Evolutionary conservation across 2,888 invertebrate species (phyloP), one percentile per base, ranked within the genome.

Genomic region (Dorcus hopei): DNA sequence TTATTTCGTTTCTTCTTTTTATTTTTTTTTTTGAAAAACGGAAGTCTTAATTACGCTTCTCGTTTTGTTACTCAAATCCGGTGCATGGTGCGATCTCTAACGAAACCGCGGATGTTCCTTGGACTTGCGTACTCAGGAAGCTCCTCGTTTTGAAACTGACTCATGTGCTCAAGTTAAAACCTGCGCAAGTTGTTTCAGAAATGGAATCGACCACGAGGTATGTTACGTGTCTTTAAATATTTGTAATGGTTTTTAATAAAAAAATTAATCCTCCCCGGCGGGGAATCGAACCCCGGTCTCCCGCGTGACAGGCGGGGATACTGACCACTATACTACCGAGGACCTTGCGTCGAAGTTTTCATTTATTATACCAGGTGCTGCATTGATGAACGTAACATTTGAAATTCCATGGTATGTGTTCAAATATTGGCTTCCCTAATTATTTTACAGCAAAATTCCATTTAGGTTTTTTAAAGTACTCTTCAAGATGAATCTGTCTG

Each of bases 281-380:
- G 61, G 64, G 64, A 66, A 66, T 64, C 65, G 65, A 65, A 65
- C 62, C 65, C 62, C 59, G 61, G 62, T 61, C 59, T 64, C 61
- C 61, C 62, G 62, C 61, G 60, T 64, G 62, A 64, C 64, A 64
- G 60, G 61, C 60, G 60, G 62, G 60, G 57, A 62, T 61, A 62
- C 61, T 63, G 50, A 63, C 61, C 62, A 62, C 61, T 63, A 61
- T 63, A 63, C 62, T 61, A 62, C 61, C 60, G 62, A 61, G 59
- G 58, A 60, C 55, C 19, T 53, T 52, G 6, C 45, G 1, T 33
- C 19, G 9, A 48, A 33, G 19, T 19, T 0, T 19, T 2, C 19
- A 19, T 19, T 19, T 19, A 14, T 14, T n/a, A n/a, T n/a, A n/a
- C n/a, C n/a, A n/a, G n/a, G n/a, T n/a, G n/a, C n/a, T n/a, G n/a